A percentile compares a stretch with the other conserved stretches of the same genome.
Conservation (phyloP, 2,113 vertebrate species). For the Platichthys stellatus region DNA sequence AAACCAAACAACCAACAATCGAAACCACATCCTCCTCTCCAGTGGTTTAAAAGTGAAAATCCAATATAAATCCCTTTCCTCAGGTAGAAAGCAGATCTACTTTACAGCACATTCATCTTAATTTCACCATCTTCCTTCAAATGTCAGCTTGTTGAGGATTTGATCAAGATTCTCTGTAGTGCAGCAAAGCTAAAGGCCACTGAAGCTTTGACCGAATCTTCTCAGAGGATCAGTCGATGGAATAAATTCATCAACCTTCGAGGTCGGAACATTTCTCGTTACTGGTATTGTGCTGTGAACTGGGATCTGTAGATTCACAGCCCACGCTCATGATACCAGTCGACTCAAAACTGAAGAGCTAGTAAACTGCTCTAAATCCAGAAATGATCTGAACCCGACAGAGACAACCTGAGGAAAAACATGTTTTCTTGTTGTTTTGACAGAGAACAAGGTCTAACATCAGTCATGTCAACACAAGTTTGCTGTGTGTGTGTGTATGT, state of each 20-base stretch:
- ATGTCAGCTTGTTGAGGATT: conserved; percentile 28
- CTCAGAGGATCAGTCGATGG: not conserved
- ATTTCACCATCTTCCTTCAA: conserved; percentile 12
- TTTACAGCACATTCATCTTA: not conserved
- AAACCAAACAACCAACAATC: no score
- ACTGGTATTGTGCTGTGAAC: conserved; percentile 15
- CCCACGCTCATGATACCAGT: no score
- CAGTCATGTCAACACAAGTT: conserved; percentile 16
- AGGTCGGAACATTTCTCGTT: not conserved
- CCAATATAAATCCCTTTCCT: not conserved
- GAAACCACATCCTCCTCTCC: no score
- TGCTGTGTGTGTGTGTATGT: conserved; percentile 11
- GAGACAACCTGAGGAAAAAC: not conserved
- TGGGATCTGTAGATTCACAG: not conserved
- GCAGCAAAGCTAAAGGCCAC: conserved; percentile 31
- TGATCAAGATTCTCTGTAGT: not conserved
- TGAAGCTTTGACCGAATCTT: not conserved
- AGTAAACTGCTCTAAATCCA: not conserved
- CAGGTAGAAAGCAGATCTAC: not conserved
- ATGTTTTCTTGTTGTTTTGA: not conserved
- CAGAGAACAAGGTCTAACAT: conserved; percentile 10
- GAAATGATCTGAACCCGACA: not conserved
- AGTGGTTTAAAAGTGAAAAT: not conserved
- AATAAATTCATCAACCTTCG: conserved; percentile 26
- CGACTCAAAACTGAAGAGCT: no score